A percentile compares a stretch with the other conserved stretches of the same genome.
These are phyloP conservation scores for Sebastes flavidus DNA, from an alignment of 2,797 vertebrate genomes.

Conservation along the genomic window DNA sequence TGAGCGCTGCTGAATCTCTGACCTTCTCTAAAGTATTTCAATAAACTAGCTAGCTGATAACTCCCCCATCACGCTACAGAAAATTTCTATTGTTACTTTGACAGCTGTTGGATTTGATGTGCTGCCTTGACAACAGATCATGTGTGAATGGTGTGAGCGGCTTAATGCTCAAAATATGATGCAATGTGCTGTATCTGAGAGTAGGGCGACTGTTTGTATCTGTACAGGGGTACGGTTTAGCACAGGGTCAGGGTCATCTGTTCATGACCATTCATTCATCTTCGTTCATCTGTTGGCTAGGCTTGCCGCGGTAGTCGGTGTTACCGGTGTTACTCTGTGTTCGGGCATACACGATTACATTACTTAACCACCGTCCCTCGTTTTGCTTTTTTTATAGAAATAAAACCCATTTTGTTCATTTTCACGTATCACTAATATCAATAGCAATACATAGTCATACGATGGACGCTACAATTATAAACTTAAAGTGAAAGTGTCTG, in stretches of 20 bases:
- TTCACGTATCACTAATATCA: background rate
- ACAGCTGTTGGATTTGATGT: background rate
- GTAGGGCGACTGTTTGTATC: background rate
- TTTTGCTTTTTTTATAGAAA: background rate
- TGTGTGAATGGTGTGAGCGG: background rate
- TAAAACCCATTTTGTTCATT: background rate
- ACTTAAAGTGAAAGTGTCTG: background rate
- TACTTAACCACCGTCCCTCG: fast-evolving
- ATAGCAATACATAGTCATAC: background rate
- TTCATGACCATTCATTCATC: too few relatives aligned
- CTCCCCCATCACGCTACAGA: background rate
- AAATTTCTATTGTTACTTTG: background rate
- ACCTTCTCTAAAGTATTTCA: slow-evolving; percentile 7
- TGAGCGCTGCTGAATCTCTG: background rate
- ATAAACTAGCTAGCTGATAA: background rate
- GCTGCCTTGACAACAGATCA: background rate
- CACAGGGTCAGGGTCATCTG: slow-evolving; percentile 10
- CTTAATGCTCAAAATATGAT: background rate
- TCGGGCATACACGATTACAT: background rate
- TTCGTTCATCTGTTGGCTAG: background rate
- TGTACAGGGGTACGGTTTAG: background rate
- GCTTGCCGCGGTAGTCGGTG: background rate
- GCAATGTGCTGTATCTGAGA: background rate
- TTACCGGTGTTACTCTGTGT: background rate
- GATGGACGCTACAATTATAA: fast-evolving